Percentiles rank a stretch among this genome's conserved stretches.
These are phyloP conservation scores for Pelecanus crispus DNA, from an alignment of 2,113 vertebrate species.

Conservation along the genomic window DNA sequence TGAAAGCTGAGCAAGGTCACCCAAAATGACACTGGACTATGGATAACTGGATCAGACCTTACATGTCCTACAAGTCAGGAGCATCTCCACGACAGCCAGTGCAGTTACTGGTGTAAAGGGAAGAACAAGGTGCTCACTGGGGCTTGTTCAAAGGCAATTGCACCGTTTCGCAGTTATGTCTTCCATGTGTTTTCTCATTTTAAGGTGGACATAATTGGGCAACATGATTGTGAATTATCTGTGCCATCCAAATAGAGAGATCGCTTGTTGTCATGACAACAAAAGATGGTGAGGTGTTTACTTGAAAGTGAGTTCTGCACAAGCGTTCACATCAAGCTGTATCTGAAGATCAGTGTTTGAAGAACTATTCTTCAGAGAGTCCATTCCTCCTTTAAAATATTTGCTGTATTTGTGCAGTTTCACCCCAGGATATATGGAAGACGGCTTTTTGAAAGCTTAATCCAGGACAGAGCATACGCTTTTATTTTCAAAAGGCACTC, in stretches of 20 bases:
- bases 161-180: neutral
- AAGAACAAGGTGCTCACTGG: neutral
- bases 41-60: neutral
- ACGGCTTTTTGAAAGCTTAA: conserved; percentile 11
- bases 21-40: neutral
- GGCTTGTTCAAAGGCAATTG: neutral
- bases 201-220: neutral
- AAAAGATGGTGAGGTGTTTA: conserved; percentile 57
- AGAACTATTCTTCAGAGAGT: conserved; percentile 10
- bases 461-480: neutral
- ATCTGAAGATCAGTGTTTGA: neutral
- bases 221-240: conserved; percentile 28
- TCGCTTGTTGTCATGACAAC: conserved; percentile 79
- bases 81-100: neutral
- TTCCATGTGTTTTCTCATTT: neutral
- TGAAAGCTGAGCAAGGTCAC: neutral
- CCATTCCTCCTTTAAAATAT: neutral
- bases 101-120: neutral
- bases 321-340: neutral
- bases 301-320: conserved; percentile 34
- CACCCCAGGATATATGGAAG: neutral
- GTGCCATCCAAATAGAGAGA: conserved; percentile 52
- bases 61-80: neutral
- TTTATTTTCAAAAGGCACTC: neutral
- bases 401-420: conserved; percentile 12